phyloP scores from a whole-genome alignment of 2,888 invertebrate species.

The Noctua pronuba region DNA sequence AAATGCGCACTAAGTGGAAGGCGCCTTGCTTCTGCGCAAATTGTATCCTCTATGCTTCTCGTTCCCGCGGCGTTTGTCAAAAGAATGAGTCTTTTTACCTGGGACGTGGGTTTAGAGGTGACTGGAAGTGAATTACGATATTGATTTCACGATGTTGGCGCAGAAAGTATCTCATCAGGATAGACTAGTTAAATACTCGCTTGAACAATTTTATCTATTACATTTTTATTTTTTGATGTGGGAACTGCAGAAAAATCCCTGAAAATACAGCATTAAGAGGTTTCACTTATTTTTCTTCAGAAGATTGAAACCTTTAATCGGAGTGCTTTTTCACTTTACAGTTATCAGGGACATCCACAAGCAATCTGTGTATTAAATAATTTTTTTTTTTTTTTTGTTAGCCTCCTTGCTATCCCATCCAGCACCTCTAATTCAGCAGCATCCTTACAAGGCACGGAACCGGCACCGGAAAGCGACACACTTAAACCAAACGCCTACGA shows the following conservation, averaged over 20 bases:
- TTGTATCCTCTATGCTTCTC: slow-evolving; percentile 79
- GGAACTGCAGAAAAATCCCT: background rate
- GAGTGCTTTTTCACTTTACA: background rate
- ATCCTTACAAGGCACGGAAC: slow-evolving; percentile 26
- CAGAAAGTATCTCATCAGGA: background rate
- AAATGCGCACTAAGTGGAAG: slow-evolving; percentile 80
- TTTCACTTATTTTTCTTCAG: background rate
- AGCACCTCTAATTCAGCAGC: slow-evolving; percentile 36
- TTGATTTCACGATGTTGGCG: background rate
- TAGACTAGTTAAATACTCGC: background rate
- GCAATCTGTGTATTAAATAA: background rate
- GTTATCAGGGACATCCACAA: background rate
- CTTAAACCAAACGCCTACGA: slow-evolving; percentile 71
- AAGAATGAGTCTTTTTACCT: slow-evolving; percentile 83
- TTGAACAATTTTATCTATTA: background rate
- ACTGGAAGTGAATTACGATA: slow-evolving; percentile 47
- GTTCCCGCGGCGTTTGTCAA: slow-evolving; percentile 80
- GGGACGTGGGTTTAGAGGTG: slow-evolving; percentile 10
- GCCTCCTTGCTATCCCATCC: slow-evolving; percentile 18
- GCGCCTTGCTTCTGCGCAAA: slow-evolving; percentile 79
- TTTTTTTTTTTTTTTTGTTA: background rate
- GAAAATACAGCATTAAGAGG: background rate
- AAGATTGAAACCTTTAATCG: background rate
- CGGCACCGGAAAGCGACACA: slow-evolving; percentile 67
- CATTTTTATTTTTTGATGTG: background rate